Evolutionary conservation across 2,888 invertebrate species (phyloP).

Genomic region (Chrysotoxum bicinctum): DNA sequence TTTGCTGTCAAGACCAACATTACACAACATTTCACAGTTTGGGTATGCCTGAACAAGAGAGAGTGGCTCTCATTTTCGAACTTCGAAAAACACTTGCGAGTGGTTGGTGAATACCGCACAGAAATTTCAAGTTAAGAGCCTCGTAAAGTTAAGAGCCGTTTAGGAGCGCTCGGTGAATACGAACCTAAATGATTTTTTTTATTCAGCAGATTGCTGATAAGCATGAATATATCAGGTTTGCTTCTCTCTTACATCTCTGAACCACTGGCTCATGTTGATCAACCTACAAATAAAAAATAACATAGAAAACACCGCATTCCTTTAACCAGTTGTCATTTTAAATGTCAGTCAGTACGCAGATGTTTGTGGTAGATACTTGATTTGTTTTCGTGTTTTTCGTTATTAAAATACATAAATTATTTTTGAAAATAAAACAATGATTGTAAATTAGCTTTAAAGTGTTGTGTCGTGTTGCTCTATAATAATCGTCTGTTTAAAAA

Average conservation of each 20-base stretch:
- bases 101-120: too few species aligned
- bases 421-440: background rate
- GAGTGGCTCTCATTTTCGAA: too few species aligned
- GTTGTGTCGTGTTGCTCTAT: background rate
- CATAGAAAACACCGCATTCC: conserved; percentile 33
- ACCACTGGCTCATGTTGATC: background rate
- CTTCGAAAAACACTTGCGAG: too few species aligned
- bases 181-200: background rate
- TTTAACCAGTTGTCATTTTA: background rate
- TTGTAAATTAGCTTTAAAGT: background rate
- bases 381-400: conserved; percentile 26
- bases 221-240: too few species aligned
- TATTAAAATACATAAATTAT: conserved; percentile 1
- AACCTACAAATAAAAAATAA: background rate
- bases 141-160: too few species aligned
- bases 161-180: too few species aligned
- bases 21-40: too few species aligned
- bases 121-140: too few species aligned
- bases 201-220: too few species aligned
- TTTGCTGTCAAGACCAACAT: too few species aligned
- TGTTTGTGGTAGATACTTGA: conserved; percentile 3
- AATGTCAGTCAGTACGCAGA: conserved; percentile 37
- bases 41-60: too few species aligned
- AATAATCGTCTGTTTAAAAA: background rate
- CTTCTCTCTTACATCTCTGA: conserved; percentile 16